phyloP scores from a whole-genome alignment of 2,113 vertebrate genomes.

The Serinus canaria region DNA sequence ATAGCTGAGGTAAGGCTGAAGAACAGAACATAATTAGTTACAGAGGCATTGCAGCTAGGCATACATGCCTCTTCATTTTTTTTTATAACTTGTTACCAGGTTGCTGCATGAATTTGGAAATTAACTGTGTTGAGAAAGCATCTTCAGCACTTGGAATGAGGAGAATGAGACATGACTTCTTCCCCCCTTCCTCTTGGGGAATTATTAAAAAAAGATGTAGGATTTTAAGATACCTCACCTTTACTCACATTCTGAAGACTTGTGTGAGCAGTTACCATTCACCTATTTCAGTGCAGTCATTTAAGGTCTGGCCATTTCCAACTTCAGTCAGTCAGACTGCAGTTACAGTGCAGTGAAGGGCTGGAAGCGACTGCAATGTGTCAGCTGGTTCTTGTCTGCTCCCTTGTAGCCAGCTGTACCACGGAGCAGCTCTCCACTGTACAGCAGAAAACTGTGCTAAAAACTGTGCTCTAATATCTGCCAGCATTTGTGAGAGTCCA shows the following conservation, averaged over 20 bases:
- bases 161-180: background rate
- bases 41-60: background rate
- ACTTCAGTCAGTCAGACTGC: background rate
- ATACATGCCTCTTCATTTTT: background rate
- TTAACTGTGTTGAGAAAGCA: background rate
- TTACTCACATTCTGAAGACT: background rate
- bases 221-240: background rate
- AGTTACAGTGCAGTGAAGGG: background rate
- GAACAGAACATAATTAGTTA: background rate
- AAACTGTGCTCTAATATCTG: background rate
- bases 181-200: rapidly evolving
- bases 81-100: background rate
- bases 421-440: background rate
- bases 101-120: background rate
- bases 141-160: background rate
- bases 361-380: background rate
- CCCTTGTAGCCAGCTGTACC: background rate
- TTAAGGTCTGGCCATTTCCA: background rate
- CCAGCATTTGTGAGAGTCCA: background rate
- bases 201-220: background rate
- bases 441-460: background rate
- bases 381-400: background rate
- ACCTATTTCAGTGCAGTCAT: background rate
- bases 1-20: background rate
- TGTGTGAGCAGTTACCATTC: background rate